phyloP scores from a whole-genome alignment of 2,797 vertebrate species.

The Centropyge bicolor region DNA sequence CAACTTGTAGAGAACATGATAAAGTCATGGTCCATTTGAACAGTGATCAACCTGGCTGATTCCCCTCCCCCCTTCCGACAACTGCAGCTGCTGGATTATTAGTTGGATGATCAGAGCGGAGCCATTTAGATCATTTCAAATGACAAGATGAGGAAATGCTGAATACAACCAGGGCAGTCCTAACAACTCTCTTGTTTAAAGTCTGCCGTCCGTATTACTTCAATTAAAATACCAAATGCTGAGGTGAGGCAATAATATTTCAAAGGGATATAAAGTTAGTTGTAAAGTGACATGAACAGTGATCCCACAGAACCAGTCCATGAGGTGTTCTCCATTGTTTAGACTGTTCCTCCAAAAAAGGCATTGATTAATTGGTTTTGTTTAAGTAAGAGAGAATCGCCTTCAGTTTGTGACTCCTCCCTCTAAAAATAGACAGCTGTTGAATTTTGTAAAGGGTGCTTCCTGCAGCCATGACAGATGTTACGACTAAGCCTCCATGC shows the following conservation, averaged over 20 bases:
- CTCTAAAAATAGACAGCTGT: not conserved
- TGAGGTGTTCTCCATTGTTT: not conserved
- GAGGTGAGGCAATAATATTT: not conserved
- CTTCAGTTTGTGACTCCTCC: not conserved
- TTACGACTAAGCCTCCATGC: not conserved
- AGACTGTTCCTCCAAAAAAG: not conserved
- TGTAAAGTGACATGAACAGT: not conserved
- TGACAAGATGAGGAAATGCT: not conserved
- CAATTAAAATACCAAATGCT: not conserved
- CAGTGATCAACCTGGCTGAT: not conserved
- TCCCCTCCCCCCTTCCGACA: too few relatives aligned
- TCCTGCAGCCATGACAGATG: not conserved
- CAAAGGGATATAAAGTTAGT: not conserved
- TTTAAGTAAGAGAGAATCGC: not conserved
- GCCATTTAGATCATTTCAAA: not conserved
- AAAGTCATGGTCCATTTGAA: too few relatives aligned
- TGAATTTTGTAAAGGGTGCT: not conserved
- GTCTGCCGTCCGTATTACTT: constrained; percentile 35
- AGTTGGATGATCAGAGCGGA: not conserved
- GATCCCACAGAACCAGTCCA: not conserved
- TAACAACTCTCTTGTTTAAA: not conserved
- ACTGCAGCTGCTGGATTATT: not conserved
- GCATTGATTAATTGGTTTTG: not conserved
- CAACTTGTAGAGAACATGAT: not conserved
- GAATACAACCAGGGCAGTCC: not conserved